phyloP scores from a whole-genome alignment of 92 coral and sea anemone species.

The Heteractis magnifica region DNA sequence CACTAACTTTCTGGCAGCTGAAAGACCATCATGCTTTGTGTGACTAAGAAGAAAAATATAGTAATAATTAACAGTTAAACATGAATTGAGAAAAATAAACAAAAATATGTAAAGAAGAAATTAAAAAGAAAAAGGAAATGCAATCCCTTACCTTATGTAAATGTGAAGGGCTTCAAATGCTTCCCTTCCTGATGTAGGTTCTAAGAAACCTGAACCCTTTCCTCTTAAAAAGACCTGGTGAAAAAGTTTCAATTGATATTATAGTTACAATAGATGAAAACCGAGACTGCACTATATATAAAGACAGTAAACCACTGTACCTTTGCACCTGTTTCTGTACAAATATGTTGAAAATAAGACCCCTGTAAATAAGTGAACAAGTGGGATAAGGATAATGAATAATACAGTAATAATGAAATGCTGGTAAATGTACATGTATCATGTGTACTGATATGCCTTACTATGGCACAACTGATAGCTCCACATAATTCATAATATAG shows the following conservation, averaged over 20 bases:
- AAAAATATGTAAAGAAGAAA: no score
- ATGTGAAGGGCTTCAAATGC: slow-evolving; percentile 97
- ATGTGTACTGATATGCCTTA: no score
- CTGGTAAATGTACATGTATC: no score
- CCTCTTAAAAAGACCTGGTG: slow-evolving; percentile 84
- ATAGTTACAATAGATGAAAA: neutral
- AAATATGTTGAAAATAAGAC: slow-evolving; percentile 81
- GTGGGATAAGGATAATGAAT: neutral
- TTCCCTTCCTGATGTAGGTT: slow-evolving; percentile 97
- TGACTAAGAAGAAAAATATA: slow-evolving; percentile 53
- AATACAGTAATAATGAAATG: neutral
- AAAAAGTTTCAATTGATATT: neutral
- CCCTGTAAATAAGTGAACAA: slow-evolving; percentile 42
- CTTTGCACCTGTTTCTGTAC: slow-evolving; percentile 93
- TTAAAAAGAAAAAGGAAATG: neutral
- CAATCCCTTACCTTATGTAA: slow-evolving; percentile 70
- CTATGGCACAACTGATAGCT: no score
- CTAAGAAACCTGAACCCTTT: slow-evolving; percentile 93
- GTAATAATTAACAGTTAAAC: neutral
- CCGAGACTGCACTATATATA: neutral
- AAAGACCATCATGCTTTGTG: slow-evolving; percentile 81
- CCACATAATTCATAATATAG: neutral
- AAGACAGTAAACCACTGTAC: slow-evolving; percentile 20
- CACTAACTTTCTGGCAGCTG: slow-evolving; percentile 95
- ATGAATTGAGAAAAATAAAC: no score